phyloP scores from a whole-genome alignment of 2,113 vertebrate genomes.

The Chionomys nivalis region DNA sequence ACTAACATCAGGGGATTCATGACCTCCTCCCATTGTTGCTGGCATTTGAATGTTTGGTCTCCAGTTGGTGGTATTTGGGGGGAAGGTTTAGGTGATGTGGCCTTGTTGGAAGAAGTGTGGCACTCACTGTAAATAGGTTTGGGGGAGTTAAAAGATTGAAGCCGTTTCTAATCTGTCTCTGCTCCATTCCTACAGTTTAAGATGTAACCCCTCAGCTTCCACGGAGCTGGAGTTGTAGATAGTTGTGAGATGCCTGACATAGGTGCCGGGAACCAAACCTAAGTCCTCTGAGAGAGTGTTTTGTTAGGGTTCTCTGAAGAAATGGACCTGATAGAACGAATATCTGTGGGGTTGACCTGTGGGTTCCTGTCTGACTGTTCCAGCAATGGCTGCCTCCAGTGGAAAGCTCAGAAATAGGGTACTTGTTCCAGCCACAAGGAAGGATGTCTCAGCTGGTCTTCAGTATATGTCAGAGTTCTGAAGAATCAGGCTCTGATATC shows the following conservation, averaged over 20 bases:
- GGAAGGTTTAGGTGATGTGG: neutral
- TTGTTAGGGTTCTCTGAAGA: neutral
- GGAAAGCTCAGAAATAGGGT: neutral
- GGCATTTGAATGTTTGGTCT: neutral
- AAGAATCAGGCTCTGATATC: neutral
- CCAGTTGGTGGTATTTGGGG: neutral
- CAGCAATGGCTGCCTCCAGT: neutral
- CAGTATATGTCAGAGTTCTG: neutral
- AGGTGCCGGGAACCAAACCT: neutral
- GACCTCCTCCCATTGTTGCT: neutral
- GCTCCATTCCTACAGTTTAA: neutral
- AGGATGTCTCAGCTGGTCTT: neutral
- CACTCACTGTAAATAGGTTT: neutral
- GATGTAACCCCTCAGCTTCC: neutral
- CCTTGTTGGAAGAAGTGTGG: neutral
- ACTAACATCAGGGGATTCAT: neutral
- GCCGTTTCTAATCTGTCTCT: neutral
- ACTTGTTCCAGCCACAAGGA: neutral
- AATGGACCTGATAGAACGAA: neutral
- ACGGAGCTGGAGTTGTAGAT: neutral
- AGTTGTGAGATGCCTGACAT: neutral
- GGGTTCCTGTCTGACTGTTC: neutral
- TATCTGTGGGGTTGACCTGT: neutral
- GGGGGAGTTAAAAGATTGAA: neutral
- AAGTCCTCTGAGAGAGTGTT: neutral